Conservation (phyloP, 2,797 vertebrate species). For the Cetoscarus ocellatus region DNA sequence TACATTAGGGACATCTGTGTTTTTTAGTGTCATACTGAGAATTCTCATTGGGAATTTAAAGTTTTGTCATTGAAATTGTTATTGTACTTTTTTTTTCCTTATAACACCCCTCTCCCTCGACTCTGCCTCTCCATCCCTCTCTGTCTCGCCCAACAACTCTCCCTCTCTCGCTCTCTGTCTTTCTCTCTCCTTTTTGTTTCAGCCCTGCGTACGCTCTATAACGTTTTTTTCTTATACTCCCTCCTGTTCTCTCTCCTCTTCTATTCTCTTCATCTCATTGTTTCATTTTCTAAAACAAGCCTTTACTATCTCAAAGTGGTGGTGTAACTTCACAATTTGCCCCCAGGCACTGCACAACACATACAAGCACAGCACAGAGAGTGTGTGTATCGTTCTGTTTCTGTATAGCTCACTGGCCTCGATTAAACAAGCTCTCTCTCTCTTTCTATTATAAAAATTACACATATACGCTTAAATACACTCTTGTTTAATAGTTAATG, state of each 20-base stretch:
- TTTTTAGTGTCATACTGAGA: too few relatives aligned
- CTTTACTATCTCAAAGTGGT: constrained; percentile 1
- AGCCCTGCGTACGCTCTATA: not conserved
- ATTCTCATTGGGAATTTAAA: fast-evolving
- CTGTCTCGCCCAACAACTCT: constrained; percentile 23
- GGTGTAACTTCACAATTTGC: constrained; percentile 10
- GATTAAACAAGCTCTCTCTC: not conserved
- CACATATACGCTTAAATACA: not conserved
- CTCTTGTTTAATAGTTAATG: constrained; percentile 1
- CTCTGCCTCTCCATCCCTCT: constrained; percentile 19
- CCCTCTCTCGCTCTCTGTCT: constrained; percentile 7
- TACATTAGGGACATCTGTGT: too few relatives aligned
- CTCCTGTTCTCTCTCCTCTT: not conserved
- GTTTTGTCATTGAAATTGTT: constrained; percentile 10
- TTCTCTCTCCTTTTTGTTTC: not conserved
- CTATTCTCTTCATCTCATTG: constrained; percentile 16
- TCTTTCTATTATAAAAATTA: not conserved
- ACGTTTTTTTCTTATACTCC: not conserved
- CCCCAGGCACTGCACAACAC: not conserved
- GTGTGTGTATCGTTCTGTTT: constrained; percentile 1
- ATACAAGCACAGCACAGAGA: constrained; percentile 13
- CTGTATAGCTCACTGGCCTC: constrained; percentile 2
- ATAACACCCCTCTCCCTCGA: not conserved
- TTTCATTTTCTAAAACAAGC: constrained; percentile 18
- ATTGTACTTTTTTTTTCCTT: not conserved